Evolutionary conservation across 2,888 invertebrate species (phyloP).

Genomic region (Tenthredo notha): DNA sequence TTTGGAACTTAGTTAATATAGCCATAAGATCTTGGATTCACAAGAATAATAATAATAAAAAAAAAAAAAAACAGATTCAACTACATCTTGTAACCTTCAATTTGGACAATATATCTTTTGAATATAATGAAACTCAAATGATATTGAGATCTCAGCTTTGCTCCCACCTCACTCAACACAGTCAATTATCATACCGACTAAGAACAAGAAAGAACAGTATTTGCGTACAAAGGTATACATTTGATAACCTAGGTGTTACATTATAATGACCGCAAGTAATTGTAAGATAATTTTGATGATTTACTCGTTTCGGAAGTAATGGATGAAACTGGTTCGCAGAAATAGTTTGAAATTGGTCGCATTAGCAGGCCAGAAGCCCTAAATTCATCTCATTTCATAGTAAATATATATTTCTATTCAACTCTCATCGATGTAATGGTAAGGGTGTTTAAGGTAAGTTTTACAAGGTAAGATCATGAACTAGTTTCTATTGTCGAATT

Average conservation of each 20-base stretch:
- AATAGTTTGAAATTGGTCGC: not conserved
- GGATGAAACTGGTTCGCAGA: not conserved
- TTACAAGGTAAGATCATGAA: not conserved
- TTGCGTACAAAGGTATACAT: not conserved
- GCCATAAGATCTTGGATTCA: not conserved
- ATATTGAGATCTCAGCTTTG: not conserved
- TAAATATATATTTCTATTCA: too few relatives aligned
- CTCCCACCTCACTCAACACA: not conserved
- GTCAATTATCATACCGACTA: not conserved
- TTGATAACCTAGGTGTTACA: not conserved
- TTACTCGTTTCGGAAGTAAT: not conserved
- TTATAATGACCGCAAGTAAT: not conserved
- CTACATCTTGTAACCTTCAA: not conserved
- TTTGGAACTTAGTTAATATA: not conserved
- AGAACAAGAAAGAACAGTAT: not conserved
- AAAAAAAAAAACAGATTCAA: not conserved
- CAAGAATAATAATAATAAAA: not conserved
- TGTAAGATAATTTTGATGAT: not conserved
- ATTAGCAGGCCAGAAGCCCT: not conserved
- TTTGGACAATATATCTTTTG: not conserved
- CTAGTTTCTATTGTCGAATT: not conserved
- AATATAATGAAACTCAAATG: not conserved
- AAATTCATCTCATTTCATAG: not conserved
- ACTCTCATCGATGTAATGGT: too few relatives aligned
- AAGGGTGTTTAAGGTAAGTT: not conserved